phyloP scores from a whole-genome alignment of 2,888 invertebrate species.

The Himalopsyche kuldschensis region DNA sequence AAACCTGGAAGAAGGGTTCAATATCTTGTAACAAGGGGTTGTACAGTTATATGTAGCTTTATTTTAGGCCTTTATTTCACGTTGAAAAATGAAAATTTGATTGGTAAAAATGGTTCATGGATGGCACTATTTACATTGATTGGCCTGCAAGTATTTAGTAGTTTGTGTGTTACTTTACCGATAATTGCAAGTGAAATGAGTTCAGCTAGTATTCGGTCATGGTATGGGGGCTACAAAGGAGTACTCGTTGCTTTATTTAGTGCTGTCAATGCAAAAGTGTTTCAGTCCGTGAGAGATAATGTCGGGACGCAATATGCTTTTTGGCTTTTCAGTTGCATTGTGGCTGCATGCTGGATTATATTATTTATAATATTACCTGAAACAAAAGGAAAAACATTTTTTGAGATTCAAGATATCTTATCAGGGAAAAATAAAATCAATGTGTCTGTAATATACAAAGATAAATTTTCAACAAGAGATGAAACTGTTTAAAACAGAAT shows the following conservation, averaged over 20 bases:
- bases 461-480: not conserved
- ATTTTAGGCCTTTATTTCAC: conserved; percentile 14
- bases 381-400: conserved; percentile 20
- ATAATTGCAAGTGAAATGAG: conserved; percentile 25
- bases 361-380: conserved; percentile 11
- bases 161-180: not conserved
- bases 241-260: conserved; percentile 1
- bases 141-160: conserved; percentile 2
- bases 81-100: not conserved
- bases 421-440: conserved; percentile 3
- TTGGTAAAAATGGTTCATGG: not conserved
- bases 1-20: conserved; percentile 5
- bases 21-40: not conserved
- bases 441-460: not conserved
- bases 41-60: conserved; percentile 4
- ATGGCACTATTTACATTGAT: conserved; percentile 9
- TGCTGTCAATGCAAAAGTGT: conserved; percentile 4
- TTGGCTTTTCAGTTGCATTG: conserved; percentile 11
- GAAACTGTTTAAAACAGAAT: not conserved
- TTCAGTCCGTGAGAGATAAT: conserved; percentile 14
- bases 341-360: not conserved
- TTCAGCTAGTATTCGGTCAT: conserved; percentile 19
- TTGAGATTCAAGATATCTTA: conserved; percentile 23
- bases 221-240: conserved; percentile 20
- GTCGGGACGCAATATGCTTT: conserved; percentile 6